Percentiles rank a stretch among this genome's conserved stretches.
Conservation (phyloP, 2,113 vertebrate species). For the Oxyruncus cristatus region DNA sequence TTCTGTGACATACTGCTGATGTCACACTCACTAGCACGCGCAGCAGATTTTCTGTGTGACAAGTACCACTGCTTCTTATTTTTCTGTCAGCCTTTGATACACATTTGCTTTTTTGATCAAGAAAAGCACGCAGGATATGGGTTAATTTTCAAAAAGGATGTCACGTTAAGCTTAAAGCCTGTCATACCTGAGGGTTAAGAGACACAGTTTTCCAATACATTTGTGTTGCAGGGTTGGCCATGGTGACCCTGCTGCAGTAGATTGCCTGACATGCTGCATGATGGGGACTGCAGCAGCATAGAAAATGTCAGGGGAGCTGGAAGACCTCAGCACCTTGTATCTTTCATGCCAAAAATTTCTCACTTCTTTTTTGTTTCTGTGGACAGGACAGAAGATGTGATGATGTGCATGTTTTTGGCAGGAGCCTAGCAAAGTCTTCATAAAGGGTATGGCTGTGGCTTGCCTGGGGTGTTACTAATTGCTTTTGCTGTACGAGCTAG, state of each 20-base stretch:
- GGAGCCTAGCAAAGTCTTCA: neutral
- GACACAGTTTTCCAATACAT: neutral
- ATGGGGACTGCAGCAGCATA: neutral
- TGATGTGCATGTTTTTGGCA: neutral
- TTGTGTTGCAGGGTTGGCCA: neutral
- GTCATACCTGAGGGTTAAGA: neutral
- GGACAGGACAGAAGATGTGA: neutral
- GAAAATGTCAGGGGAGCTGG: neutral
- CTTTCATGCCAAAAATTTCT: neutral
- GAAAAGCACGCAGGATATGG: neutral
- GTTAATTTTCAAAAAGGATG: neutral
- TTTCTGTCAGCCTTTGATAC: neutral
- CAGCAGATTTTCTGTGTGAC: neutral
- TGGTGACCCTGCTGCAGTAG: neutral
- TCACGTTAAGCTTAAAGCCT: neutral
- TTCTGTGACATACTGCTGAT: neutral
- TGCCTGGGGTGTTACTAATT: neutral
- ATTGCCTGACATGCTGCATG: fast-evolving
- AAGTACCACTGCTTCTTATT: neutral
- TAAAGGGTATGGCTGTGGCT: neutral
- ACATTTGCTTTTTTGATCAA: neutral
- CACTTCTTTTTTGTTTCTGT: neutral
- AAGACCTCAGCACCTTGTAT: neutral
- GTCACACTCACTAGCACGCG: neutral
- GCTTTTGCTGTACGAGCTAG: neutral